phyloP scores from a whole-genome alignment of 1,140 invertebrate genomes.

The Eufriesea mexicana region DNA sequence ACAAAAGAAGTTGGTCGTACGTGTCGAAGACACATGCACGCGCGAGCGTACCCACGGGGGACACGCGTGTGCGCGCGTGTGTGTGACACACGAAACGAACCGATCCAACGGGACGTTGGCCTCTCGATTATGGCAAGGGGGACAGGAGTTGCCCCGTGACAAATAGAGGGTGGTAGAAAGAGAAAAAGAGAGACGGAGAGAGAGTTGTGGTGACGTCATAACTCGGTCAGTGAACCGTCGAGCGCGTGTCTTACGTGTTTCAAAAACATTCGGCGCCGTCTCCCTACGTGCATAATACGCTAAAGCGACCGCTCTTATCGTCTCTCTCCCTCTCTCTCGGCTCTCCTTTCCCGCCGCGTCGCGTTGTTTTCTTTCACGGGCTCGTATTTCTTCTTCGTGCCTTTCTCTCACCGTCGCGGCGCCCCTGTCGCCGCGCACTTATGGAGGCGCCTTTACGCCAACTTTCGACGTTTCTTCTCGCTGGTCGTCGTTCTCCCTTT shows the following conservation, averaged over 20 bases:
- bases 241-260: conserved; percentile 72
- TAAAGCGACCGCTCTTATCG: conserved; percentile 10
- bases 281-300: conserved; percentile 39
- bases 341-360: not conserved
- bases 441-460: conserved; percentile 14
- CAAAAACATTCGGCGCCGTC: conserved; percentile 73
- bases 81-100: not conserved
- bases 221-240: conserved; percentile 75
- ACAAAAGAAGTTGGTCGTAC: not conserved
- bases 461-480: not conserved
- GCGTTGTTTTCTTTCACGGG: conserved; percentile 26
- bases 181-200: conserved; percentile 14
- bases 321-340: conserved; percentile 1
- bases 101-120: conserved; percentile 42
- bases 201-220: conserved; percentile 71
- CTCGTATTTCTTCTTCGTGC: conserved; percentile 45
- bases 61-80: not conserved
- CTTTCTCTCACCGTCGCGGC: conserved; percentile 8
- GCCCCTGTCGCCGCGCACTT: not conserved
- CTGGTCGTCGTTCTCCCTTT: not conserved
- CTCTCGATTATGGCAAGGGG: conserved; percentile 44
- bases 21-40: not conserved
- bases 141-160: conserved; percentile 22
- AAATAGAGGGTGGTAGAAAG: conserved; percentile 38
- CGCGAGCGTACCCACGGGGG: not conserved